Base-by-base conservation (phyloP, 2,113 vertebrate species). In the Oreocharis arfaki region DNA sequence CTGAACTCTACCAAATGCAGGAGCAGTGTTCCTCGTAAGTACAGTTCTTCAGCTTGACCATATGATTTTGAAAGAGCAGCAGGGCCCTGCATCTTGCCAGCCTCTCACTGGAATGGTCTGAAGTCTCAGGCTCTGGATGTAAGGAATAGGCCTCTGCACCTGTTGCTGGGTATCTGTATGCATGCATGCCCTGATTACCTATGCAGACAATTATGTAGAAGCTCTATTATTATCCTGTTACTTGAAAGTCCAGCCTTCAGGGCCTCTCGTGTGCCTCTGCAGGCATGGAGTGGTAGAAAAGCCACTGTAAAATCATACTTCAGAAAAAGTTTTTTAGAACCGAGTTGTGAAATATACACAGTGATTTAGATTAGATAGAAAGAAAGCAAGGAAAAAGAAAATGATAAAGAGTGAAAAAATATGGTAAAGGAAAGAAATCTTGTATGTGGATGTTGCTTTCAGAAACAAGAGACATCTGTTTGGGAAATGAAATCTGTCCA, bases 381-480 rank as follows among this genome's bases (percentile, higher is more conserved):
- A 84, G 23, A 2, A 59, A 74, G 12, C 1, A 69, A 41, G 4
- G 20, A 86, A 35, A 8, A 73, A 50, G 15, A 44, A 55, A 22
- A 24, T 26, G 0, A 46, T 56, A 10, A 28, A 26, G 14, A 52
- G 13, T 9, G 2, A 6, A 57, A 55, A 79, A 90, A 50, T 0
- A 32, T 8, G 11, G n/a, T 39, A 64, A 70, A 50, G 67, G 11
- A 84, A 87, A 64, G 20, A 91, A 91, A 61, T 65, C 21, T 44
- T 42, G 26, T n/a, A 80, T 70, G 55, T 86, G 28, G 30, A 67
- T n/a, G 22, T 44, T 79, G n/a, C 26, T 90, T 91, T 86, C 90
- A 88, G 53, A 95, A 90, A 93, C 1, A 4, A 77, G 70, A 83
- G 63, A 91, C 93, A 96, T 94, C 87, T 95, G 84, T 87, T 91